phyloP scores from a whole-genome alignment of 2,113 vertebrate genomes.

The Anhinga anhinga region DNA sequence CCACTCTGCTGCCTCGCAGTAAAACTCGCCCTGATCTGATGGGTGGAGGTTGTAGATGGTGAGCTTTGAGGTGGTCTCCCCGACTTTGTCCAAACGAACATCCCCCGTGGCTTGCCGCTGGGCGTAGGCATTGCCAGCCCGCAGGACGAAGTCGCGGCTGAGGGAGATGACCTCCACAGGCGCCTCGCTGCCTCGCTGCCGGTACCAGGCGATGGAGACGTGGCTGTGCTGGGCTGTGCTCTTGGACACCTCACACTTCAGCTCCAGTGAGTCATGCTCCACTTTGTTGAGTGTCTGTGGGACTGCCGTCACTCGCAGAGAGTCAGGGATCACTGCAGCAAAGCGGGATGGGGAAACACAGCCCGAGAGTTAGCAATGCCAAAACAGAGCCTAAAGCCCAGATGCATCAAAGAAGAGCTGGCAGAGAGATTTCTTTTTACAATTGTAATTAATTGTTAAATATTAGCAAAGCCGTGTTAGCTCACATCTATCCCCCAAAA shows the following conservation, averaged over 20 bases:
- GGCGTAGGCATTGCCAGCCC: constrained; percentile 81
- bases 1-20: constrained; percentile 94
- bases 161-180: constrained; percentile 88
- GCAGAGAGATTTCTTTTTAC: background rate
- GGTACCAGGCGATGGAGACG: constrained; percentile 89
- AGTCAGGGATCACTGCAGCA: constrained; percentile 89
- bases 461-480: background rate
- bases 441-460: background rate
- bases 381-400: background rate
- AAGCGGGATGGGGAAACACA: background rate
- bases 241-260: constrained; percentile 88
- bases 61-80: constrained; percentile 84
- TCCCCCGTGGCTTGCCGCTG: constrained; percentile 91
- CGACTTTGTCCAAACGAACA: constrained; percentile 89
- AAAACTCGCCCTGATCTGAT: constrained; percentile 89
- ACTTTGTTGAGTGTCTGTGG: constrained; percentile 90
- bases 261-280: constrained; percentile 88
- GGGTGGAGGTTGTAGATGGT: constrained; percentile 94
- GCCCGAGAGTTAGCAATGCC: rapidly evolving
- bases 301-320: constrained; percentile 78
- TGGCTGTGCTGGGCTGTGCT: constrained; percentile 90
- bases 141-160: constrained; percentile 88
- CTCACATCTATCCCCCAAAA: background rate
- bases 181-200: constrained; percentile 76
- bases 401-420: background rate